Percentiles rank a stretch among this genome's conserved stretches.
Evolutionary conservation across 1,140 invertebrate genomes (phyloP).

Genomic region (Euura lappo): DNA sequence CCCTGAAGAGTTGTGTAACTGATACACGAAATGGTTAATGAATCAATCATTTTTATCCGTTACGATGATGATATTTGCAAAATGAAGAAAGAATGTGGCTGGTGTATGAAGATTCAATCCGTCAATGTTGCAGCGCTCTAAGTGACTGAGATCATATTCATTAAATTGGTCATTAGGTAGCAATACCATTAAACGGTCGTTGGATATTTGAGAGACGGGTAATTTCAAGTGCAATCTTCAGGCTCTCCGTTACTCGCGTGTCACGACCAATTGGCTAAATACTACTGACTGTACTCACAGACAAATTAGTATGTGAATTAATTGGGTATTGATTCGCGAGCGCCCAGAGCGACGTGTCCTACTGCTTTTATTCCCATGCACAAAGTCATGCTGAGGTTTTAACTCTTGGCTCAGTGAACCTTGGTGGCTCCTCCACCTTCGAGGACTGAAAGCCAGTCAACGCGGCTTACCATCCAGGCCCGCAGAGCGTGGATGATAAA

Average conservation of each 20-base stretch:
- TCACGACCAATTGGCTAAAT: not conserved
- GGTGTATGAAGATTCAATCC: no score
- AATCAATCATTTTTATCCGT: no score
- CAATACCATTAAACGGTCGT: no score
- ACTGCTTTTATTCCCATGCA: constrained; percentile 49
- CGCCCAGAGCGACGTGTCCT: constrained; percentile 57
- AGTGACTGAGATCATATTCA: no score
- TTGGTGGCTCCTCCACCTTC: constrained; percentile 8
- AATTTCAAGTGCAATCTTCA: no score
- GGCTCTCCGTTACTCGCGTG: not conserved
- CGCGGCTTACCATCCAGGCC: constrained; percentile 14
- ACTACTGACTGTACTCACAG: not conserved
- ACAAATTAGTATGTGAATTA: not conserved
- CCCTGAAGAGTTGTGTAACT: no score
- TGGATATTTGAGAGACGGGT: no score
- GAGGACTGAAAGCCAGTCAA: not conserved
- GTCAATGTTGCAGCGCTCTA: no score
- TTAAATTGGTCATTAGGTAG: no score
- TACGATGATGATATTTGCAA: no score
- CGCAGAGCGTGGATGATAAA: constrained; percentile 47
- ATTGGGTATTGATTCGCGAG: constrained; percentile 53
- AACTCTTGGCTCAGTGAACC: constrained; percentile 45
- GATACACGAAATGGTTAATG: no score
- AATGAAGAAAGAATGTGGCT: no score
- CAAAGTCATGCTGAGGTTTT: constrained; percentile 60